These are phyloP conservation scores for Entelurus aequoreus DNA, from an alignment of 2,113 vertebrate species.

Conservation along the genomic window DNA sequence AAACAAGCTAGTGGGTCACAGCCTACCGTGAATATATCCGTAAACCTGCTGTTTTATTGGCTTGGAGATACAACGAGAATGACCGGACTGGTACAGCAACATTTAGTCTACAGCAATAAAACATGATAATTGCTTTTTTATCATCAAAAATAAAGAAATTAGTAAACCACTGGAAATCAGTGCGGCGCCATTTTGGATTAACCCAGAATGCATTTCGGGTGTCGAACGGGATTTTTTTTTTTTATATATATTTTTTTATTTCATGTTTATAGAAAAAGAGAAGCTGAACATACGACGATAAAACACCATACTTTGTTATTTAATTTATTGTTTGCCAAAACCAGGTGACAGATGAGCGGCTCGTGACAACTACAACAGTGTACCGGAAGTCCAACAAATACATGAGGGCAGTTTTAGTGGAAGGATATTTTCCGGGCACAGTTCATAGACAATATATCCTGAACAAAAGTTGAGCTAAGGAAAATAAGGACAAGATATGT, in stretches of 20 bases:
- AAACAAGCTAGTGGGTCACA: slow-evolving; percentile 8
- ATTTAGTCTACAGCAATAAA: slow-evolving; percentile 52
- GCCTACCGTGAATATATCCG: slow-evolving; percentile 65
- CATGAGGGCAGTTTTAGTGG: no score
- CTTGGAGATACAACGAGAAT: slow-evolving; percentile 32
- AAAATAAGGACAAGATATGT: no score
- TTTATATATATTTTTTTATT: not conserved
- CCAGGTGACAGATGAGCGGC: not conserved
- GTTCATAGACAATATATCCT: no score
- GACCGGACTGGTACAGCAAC: slow-evolving; percentile 29
- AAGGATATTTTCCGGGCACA: no score
- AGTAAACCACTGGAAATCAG: slow-evolving; percentile 37
- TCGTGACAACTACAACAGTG: slow-evolving; percentile 24
- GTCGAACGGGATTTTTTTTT: not conserved
- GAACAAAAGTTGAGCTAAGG: no score
- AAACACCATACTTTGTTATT: not conserved
- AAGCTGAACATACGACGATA: accelerated
- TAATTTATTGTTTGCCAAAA: accelerated
- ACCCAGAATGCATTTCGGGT: slow-evolving; percentile 53
- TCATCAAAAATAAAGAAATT: not conserved
- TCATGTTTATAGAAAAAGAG: not conserved
- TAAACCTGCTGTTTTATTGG: slow-evolving; percentile 47
- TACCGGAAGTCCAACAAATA: no score
- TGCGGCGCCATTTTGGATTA: slow-evolving; percentile 59
- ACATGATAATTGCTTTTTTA: slow-evolving; percentile 38